These are phyloP conservation scores for Silurus asotus DNA, from an alignment of 2,113 vertebrate species.

Conservation along the genomic window DNA sequence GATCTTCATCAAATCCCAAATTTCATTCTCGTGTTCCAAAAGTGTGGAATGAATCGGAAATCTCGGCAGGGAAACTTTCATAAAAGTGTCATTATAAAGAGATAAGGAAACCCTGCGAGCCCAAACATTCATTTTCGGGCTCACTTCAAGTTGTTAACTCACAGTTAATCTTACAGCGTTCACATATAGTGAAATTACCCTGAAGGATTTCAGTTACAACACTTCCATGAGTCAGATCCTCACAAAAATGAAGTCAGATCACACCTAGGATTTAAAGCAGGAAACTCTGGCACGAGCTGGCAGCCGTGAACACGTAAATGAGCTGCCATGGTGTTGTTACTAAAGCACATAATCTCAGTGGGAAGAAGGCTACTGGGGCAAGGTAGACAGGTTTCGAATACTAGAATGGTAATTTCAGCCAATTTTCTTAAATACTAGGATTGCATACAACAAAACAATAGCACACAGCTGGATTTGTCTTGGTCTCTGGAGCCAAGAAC, in stretches of 20 bases:
- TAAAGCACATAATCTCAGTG: neutral
- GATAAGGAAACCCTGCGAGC: neutral
- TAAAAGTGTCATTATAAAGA: neutral
- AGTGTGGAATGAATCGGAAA: neutral
- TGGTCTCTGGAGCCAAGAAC: neutral
- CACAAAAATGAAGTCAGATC: neutral
- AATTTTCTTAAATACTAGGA: constrained; percentile 15
- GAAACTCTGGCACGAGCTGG: neutral
- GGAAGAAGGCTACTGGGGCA: neutral
- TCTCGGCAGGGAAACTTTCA: neutral
- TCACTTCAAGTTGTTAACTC: neutral
- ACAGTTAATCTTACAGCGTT: neutral
- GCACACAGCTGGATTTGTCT: constrained; percentile 4
- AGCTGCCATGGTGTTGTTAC: neutral
- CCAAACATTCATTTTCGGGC: constrained; percentile 5
- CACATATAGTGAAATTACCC: neutral
- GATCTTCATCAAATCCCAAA: constrained; percentile 8
- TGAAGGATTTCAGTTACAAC: neutral
- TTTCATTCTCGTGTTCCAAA: neutral
- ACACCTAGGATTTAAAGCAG: constrained; percentile 6
- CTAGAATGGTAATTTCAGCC: constrained; percentile 1
- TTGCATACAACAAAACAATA: neutral
- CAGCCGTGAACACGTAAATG: neutral
- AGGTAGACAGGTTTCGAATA: neutral
- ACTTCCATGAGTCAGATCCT: constrained; percentile 1